Percentiles rank a stretch among this genome's conserved stretches.
Conservation (phyloP, 2,797 vertebrate genomes). For the Chaetodon trifasciatus region DNA sequence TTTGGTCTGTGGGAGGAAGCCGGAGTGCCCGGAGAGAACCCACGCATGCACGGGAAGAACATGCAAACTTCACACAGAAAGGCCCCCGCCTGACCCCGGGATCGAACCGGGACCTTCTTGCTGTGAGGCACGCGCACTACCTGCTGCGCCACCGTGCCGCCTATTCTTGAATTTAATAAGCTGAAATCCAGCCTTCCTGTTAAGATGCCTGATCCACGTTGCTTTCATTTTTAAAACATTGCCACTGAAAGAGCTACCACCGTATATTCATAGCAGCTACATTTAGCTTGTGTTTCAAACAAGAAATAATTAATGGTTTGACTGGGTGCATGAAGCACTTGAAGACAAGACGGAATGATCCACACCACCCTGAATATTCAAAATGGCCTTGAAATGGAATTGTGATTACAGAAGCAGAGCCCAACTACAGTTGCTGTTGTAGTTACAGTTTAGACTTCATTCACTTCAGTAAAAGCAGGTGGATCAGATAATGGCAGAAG, state of each 20-base stretch:
- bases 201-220: background rate
- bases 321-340: background rate
- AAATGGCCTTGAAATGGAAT: conserved; percentile 15
- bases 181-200: background rate
- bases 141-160: no score
- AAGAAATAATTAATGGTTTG: background rate
- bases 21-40: no score
- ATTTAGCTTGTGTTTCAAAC: conserved; percentile 4
- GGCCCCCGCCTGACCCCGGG: no score
- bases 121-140: no score
- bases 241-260: background rate
- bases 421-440: conserved; percentile 33
- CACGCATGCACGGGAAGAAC: no score
- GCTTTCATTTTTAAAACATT: background rate
- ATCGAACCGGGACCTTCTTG: no score
- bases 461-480: conserved; percentile 36
- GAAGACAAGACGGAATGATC: background rate
- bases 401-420: conserved; percentile 34
- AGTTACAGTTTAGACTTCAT: conserved; percentile 42
- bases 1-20: no score
- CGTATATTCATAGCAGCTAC: background rate
- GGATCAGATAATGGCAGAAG: conserved; percentile 25
- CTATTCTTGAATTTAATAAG: conserved; percentile 13
- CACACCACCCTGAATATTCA: conserved; percentile 3
- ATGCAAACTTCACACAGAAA: no score